These are phyloP conservation scores for Bombus difficillimus DNA, from an alignment of 1,140 invertebrate genomes.

Conservation along the genomic window DNA sequence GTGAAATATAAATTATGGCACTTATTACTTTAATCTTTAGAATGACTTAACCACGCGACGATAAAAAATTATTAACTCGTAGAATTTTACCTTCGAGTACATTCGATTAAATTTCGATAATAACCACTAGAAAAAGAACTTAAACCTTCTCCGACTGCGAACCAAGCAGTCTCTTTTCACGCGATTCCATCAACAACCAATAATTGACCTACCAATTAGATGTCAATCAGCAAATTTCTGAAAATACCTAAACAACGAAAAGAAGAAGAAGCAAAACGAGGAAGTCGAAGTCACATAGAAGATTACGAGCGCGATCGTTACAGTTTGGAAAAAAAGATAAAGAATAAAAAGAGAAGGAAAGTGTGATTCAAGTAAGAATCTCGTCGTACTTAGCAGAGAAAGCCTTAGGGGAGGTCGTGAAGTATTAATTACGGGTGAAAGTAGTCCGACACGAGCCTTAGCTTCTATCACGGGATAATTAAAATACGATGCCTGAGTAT, in stretches of 20 bases:
- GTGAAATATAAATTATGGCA: too few species aligned
- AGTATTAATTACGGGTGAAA: conserved; percentile 39
- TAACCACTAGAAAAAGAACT: too few species aligned
- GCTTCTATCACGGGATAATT: conserved; percentile 39
- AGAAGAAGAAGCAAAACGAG: not conserved
- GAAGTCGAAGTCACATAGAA: not conserved
- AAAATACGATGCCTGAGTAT: conserved; percentile 41
- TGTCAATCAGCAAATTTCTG: not conserved
- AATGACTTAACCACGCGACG: too few species aligned
- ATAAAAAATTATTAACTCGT: too few species aligned
- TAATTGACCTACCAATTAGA: not conserved
- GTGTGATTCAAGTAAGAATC: not conserved
- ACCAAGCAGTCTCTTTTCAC: too few species aligned
- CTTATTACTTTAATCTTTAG: too few species aligned
- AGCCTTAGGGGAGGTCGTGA: not conserved
- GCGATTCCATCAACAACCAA: not conserved
- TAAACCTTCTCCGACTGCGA: too few species aligned
- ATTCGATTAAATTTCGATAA: too few species aligned
- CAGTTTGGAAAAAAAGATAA: too few species aligned
- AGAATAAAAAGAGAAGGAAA: not conserved
- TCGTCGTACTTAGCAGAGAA: not conserved
- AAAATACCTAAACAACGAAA: not conserved
- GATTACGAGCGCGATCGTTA: not conserved
- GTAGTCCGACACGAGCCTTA: conserved; percentile 19
- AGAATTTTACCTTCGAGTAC: too few species aligned